Percentiles rank a stretch among this genome's conserved stretches.
phyloP scores from a whole-genome alignment of 2,888 invertebrate species.

The Drosophila paucipuncta region DNA sequence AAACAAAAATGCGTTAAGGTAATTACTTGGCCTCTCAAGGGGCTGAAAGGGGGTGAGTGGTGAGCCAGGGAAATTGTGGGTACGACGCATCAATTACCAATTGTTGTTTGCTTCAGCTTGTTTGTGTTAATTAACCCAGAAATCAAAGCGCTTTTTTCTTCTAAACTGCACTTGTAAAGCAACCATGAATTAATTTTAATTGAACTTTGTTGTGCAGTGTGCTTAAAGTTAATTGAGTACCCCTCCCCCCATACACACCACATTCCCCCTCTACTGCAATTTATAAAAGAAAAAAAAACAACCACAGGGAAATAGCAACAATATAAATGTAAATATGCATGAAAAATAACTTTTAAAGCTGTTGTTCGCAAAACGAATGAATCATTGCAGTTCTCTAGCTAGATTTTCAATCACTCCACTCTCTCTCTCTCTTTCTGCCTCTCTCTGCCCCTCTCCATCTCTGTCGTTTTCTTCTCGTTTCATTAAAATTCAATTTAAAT shows the following conservation, averaged over 20 bases:
- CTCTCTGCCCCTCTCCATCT: not conserved
- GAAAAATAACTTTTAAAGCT: constrained; percentile 45
- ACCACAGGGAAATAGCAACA: not conserved
- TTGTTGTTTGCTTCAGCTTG: constrained; percentile 55
- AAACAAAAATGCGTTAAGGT: constrained; percentile 46
- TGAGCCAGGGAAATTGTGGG: not conserved
- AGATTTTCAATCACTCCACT: not conserved
- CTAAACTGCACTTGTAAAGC: constrained; percentile 12
- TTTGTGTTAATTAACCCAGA: constrained; percentile 67
- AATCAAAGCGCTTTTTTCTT: constrained; percentile 49
- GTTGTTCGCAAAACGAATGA: constrained; percentile 28
- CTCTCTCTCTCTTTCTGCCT: not conserved
- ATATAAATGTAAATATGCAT: constrained; percentile 26
- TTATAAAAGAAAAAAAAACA: not conserved
- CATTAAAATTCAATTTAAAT: constrained; percentile 60
- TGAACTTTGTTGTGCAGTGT: constrained; percentile 44
- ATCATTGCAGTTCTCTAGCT: constrained; percentile 28
- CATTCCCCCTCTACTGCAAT: constrained; percentile 3
- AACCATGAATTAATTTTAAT: constrained; percentile 22
- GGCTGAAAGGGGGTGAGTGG: not conserved
- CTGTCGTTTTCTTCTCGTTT: constrained; percentile 33
- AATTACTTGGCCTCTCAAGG: constrained; percentile 40
- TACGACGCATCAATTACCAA: constrained; percentile 73
- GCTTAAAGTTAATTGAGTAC: constrained; percentile 22
- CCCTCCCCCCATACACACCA: not conserved